A percentile compares a stretch with the other conserved stretches of the same genome.
phyloP scores from a whole-genome alignment of 2,113 vertebrate species.

The Mus musculus region DNA sequence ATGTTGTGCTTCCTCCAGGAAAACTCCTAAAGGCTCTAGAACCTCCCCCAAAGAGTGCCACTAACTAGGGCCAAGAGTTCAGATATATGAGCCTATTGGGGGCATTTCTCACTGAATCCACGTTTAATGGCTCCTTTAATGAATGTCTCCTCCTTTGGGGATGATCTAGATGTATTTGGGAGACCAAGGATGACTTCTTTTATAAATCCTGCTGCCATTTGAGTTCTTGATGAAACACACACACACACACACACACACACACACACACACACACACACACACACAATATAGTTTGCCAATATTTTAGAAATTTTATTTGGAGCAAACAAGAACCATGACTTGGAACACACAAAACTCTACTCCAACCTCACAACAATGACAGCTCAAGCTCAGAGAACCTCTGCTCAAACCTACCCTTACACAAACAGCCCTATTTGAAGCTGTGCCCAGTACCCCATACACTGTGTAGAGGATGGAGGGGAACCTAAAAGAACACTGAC shows the following conservation, averaged over 20 bases:
- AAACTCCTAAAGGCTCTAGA: not conserved
- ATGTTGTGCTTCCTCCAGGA: not conserved
- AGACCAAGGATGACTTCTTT: not conserved
- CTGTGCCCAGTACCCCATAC: not conserved
- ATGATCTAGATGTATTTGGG: not conserved
- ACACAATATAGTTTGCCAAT: not conserved
- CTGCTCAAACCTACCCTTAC: not conserved
- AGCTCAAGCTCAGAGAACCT: not conserved
- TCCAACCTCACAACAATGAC: not conserved
- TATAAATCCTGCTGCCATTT: not conserved
- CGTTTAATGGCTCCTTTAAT: not conserved
- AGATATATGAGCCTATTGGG: not conserved
- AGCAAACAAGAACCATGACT: not conserved
- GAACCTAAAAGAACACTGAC: not conserved
- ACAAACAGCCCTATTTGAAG: not conserved
- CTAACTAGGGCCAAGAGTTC: not conserved
- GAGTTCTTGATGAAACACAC: not conserved
- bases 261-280: not conserved
- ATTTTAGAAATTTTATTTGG: constrained; percentile 8
- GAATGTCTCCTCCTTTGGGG: not conserved
- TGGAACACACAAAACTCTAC: not conserved
- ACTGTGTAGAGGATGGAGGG: not conserved
- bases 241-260: not conserved
- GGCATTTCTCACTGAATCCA: not conserved
- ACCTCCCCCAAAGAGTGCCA: not conserved